Percentiles rank a stretch among this genome's conserved stretches.
phyloP scores from a whole-genome alignment of 2,888 invertebrate species.

The Coecobrya sp. region DNA sequence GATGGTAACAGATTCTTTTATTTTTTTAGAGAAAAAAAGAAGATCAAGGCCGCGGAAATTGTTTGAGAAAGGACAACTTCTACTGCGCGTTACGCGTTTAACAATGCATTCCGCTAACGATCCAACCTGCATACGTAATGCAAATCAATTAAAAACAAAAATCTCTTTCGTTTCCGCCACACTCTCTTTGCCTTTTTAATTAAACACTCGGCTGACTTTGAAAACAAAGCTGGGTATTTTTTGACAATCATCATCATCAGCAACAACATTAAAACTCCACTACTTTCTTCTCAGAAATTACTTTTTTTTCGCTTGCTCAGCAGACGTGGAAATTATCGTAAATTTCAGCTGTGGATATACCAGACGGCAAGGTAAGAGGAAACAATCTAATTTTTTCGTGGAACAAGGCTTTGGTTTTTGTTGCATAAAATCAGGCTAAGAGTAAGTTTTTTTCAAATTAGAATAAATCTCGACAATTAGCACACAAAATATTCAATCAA shows the following conservation, averaged over 20 bases:
- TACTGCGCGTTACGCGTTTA: background rate
- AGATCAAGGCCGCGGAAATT: slow-evolving; percentile 24
- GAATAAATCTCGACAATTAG: too few relatives aligned
- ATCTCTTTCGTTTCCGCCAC: background rate
- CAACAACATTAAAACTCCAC: background rate
- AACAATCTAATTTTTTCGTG: too few relatives aligned
- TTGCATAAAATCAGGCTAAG: too few relatives aligned
- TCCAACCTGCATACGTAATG: background rate
- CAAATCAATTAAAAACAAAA: slow-evolving; percentile 9
- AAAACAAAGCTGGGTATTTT: background rate
- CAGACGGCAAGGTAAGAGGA: too few relatives aligned
- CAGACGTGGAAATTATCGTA: too few relatives aligned
- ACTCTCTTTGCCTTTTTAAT: slow-evolving; percentile 24
- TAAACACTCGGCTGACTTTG: slow-evolving; percentile 17
- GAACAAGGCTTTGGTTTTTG: too few relatives aligned
- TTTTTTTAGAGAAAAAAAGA: background rate
- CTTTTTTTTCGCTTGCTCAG: background rate
- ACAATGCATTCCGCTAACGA: background rate
- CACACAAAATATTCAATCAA: too few relatives aligned
- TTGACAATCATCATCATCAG: background rate
- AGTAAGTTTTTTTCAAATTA: too few relatives aligned
- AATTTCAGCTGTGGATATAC: too few relatives aligned
- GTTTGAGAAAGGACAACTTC: background rate
- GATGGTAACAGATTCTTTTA: slow-evolving; percentile 4
- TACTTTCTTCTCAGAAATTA: background rate